phyloP scores from a whole-genome alignment of 1,140 invertebrate genomes.

The Sycophila sp. region DNA sequence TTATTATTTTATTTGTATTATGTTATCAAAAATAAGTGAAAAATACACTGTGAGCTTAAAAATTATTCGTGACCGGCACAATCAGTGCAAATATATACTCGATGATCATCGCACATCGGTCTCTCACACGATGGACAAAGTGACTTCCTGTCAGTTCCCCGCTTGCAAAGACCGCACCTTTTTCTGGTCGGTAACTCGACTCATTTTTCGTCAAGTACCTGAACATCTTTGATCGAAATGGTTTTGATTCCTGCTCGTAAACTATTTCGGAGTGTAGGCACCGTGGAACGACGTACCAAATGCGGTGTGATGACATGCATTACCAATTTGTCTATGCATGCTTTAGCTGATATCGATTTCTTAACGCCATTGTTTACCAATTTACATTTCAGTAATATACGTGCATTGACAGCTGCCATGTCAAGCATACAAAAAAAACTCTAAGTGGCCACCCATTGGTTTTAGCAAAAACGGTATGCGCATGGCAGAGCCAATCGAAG shows the following conservation, averaged over 20 bases:
- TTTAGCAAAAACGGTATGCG: constrained; percentile 48
- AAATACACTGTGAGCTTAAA: neutral
- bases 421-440: constrained; percentile 37
- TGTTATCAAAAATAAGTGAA: neutral
- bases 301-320: constrained; percentile 19
- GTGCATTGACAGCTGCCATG: constrained; percentile 34
- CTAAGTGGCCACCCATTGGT: constrained; percentile 55
- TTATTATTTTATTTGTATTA: neutral
- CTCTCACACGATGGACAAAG: constrained; percentile 14
- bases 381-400: constrained; percentile 15
- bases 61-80: neutral
- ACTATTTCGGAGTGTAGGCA: neutral
- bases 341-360: neutral
- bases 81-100: constrained; percentile 15
- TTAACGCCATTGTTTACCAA: neutral
- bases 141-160: constrained; percentile 18
- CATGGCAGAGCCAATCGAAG: constrained; percentile 60
- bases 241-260: constrained; percentile 15
- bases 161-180: constrained; percentile 19
- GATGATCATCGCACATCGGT: constrained; percentile 31
- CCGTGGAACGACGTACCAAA: neutral
- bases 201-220: neutral
- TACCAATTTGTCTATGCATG: constrained; percentile 14
- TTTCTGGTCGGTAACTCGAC: neutral
- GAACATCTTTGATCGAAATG: constrained; percentile 10